A percentile compares a stretch with the other conserved stretches of the same genome.
phyloP scores from a whole-genome alignment of 2,888 invertebrate species.

The Nineta flava region DNA sequence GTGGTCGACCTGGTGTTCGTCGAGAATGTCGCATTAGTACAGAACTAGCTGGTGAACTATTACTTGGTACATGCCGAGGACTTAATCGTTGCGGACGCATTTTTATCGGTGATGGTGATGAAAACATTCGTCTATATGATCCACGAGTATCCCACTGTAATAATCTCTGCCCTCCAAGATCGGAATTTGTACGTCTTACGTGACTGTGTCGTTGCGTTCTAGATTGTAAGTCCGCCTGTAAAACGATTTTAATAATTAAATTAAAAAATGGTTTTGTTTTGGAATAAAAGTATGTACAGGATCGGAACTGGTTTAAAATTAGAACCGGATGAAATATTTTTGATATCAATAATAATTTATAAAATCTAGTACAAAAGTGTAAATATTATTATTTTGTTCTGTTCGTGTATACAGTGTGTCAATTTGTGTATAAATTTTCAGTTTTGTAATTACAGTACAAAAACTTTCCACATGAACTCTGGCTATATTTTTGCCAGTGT shows the following conservation, averaged over 20 bases:
- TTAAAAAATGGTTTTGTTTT: background rate
- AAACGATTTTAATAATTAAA: slow-evolving; percentile 14
- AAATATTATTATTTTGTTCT: too few relatives aligned
- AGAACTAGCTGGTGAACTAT: slow-evolving; percentile 19
- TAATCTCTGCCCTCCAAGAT: slow-evolving; percentile 37
- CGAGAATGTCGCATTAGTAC: slow-evolving; percentile 16
- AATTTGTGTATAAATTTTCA: too few relatives aligned
- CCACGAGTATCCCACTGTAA: slow-evolving; percentile 34
- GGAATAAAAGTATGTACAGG: too few relatives aligned
- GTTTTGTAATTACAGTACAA: too few relatives aligned
- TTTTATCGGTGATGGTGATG: slow-evolving; percentile 29
- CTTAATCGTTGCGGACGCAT: slow-evolving; percentile 28
- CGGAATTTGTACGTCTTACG: slow-evolving; percentile 38
- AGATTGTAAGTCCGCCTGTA: slow-evolving; percentile 27
- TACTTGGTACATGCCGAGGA: slow-evolving; percentile 29
- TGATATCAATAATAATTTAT: background rate
- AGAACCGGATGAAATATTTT: background rate
- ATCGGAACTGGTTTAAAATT: too few relatives aligned
- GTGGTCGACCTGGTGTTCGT: slow-evolving; percentile 16
- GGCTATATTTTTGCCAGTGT: too few relatives aligned
- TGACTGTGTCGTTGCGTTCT: slow-evolving; percentile 25
- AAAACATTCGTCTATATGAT: slow-evolving; percentile 32
- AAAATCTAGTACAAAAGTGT: too few relatives aligned
- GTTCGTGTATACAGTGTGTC: too few relatives aligned
- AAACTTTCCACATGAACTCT: too few relatives aligned